Percentiles rank a stretch among this genome's conserved stretches.
phyloP scores from a whole-genome alignment of 2,888 invertebrate species.

The Disparrhopalites patrizii region DNA sequence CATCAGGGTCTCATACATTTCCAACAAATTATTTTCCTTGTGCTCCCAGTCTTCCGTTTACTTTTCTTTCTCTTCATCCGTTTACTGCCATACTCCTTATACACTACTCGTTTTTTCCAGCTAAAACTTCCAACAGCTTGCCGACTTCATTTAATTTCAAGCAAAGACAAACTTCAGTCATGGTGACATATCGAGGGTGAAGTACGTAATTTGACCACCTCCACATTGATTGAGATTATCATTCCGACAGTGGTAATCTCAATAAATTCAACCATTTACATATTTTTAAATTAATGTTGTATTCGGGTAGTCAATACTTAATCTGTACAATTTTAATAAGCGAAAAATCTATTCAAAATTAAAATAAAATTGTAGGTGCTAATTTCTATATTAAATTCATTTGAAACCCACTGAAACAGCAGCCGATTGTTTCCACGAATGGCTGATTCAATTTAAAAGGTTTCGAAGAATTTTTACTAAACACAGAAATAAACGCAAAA shows the following conservation, averaged over 20 bases:
- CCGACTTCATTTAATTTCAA: conserved; percentile 10
- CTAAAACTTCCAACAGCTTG: conserved; percentile 3
- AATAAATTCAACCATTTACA: background rate
- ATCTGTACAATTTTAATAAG: too few relatives aligned
- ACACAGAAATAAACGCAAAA: too few relatives aligned
- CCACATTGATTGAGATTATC: background rate
- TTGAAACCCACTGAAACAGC: too few relatives aligned
- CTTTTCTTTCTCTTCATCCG: background rate
- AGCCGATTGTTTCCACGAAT: too few relatives aligned
- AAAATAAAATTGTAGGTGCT: too few relatives aligned
- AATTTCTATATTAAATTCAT: too few relatives aligned
- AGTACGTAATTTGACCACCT: background rate
- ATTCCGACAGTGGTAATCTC: background rate
- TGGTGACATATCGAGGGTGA: too few relatives aligned
- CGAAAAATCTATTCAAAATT: too few relatives aligned
- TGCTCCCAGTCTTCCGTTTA: background rate
- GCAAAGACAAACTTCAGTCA: background rate
- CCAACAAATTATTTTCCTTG: conserved; percentile 22
- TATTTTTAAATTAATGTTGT: background rate
- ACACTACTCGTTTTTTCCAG: background rate
- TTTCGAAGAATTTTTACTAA: too few relatives aligned
- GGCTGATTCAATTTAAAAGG: too few relatives aligned
- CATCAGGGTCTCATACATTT: conserved; percentile 20
- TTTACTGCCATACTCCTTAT: background rate
- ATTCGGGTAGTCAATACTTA: background rate